Conservation (phyloP, 2,113 vertebrate genomes). For the Ginglymostoma cirratum region DNA sequence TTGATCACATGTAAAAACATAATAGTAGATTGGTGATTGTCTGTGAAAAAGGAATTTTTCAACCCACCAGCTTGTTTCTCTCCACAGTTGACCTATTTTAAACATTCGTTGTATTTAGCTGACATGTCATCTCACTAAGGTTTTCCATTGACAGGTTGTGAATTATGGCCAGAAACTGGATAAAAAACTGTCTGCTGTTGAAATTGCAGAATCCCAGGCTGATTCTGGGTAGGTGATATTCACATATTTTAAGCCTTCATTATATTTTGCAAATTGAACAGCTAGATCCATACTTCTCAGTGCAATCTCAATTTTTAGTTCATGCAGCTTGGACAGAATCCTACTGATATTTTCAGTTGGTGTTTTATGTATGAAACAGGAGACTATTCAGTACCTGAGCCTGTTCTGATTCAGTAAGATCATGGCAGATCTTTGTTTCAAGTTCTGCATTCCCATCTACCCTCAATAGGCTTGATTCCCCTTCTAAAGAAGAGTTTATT, state of each 20-base stretch:
- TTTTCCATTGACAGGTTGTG: slow-evolving; percentile 54
- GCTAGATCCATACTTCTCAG: background rate
- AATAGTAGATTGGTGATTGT: too few relatives aligned
- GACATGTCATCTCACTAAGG: background rate
- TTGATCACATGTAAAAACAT: background rate
- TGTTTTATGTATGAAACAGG: too few relatives aligned
- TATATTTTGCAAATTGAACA: background rate
- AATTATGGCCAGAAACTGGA: slow-evolving; percentile 63
- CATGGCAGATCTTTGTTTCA: too few relatives aligned
- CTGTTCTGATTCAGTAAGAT: too few relatives aligned
- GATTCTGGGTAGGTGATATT: slow-evolving; percentile 64
- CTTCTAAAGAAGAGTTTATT: too few relatives aligned
- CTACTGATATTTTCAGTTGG: background rate
- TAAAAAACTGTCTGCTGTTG: slow-evolving; percentile 65
- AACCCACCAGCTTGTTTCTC: background rate
- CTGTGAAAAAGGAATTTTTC: too few relatives aligned
- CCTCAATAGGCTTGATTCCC: too few relatives aligned
- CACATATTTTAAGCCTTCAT: background rate
- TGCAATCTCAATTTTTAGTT: background rate
- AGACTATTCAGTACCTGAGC: too few relatives aligned
- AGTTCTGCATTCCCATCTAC: too few relatives aligned
- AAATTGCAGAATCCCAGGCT: slow-evolving; percentile 73
- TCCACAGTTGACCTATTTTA: background rate
- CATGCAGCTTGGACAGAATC: background rate
- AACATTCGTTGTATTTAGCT: background rate